Base-by-base conservation (phyloP, 2,113 vertebrate genomes). In the Glareola pratincola region DNA sequence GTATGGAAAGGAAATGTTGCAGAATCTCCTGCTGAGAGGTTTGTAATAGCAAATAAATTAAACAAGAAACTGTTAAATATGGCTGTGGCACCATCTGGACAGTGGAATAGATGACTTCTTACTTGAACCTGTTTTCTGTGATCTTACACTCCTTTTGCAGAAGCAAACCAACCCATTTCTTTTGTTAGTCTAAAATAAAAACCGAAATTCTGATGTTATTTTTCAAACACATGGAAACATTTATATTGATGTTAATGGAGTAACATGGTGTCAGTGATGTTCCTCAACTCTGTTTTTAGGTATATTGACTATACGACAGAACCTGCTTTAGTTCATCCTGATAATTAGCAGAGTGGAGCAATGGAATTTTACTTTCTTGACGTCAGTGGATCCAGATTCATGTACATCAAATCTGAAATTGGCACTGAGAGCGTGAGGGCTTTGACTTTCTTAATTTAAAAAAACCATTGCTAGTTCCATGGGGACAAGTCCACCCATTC, bases 371-470 rank as follows among this genome's bases (percentile, higher is more conserved):
- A 68, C 9, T 92, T 71, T 85, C 21, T 41, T 63, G 37, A 63
- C 0, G 0, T 74, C 23, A 59, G 5, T 36, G 32, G n/a, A 67
- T 74, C 8, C 30, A 77, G 32, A 51, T 24, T 79, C 3, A 57
- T 29, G 12, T 50, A 37, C 19, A 8, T 17, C 39, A 22, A 29
- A 50, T 32, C 29, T 80, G 80, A 94, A 95, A 71, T 9, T 39
- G 63, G n/a, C 20, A 73, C 7, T 54, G 20, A 56, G 21, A 92
- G 1, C 29, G 62, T 14, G 26, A 36, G 14, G 79, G 22, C 7
- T 90, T 95, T 90, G 32, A n/a, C 54, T 88, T 92, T 48, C 41
- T 47, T 71, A 92, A 80, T 90, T 92, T 53, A 69, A 37, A 94
- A 92, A 79, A 63, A n/a, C 64, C 4, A 48, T 85, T 90, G 3